A percentile compares a stretch with the other conserved stretches of the same genome.
Evolutionary conservation across 2,113 vertebrate species (phyloP).

Genomic region (Oophaga pumilio): DNA sequence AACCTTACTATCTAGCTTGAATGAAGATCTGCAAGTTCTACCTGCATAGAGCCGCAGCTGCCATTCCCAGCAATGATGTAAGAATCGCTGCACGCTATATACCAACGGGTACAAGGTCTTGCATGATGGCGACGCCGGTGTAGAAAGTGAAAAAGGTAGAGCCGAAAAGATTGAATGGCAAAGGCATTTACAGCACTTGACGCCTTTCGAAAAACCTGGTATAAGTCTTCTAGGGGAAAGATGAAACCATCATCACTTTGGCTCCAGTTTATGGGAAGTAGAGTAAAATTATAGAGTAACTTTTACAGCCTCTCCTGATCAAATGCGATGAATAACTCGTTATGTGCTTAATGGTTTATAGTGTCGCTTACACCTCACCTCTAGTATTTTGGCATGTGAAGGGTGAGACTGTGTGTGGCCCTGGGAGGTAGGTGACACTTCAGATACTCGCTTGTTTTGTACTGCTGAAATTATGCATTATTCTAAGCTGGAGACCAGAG

Average conservation of each 20-base stretch:
- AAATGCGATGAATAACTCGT: conserved; percentile 41
- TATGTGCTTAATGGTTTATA: conserved; percentile 52
- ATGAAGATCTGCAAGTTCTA: too few species aligned
- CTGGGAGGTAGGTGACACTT: background rate
- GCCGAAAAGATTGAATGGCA: background rate
- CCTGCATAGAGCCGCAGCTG: too few species aligned
- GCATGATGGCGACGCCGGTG: too few species aligned
- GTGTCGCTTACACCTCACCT: conserved; percentile 3
- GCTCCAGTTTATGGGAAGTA: conserved; percentile 11
- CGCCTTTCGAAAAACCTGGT: background rate
- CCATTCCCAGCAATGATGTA: too few species aligned
- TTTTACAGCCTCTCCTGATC: conserved; percentile 30
- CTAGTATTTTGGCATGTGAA: conserved; percentile 24
- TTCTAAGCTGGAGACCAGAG: background rate
- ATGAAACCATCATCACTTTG: background rate
- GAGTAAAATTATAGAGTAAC: conserved; percentile 36
- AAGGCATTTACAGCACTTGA: background rate
- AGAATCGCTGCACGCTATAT: too few species aligned
- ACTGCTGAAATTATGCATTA: background rate
- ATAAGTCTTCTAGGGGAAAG: background rate
- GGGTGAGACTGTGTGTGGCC: background rate
- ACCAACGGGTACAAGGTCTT: too few species aligned
- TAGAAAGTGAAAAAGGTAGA: too few species aligned
- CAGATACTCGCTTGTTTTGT: background rate
- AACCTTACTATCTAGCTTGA: too few species aligned